Evolutionary conservation across 2,888 invertebrate species (phyloP), one percentile per base, ranked within the genome.

Genomic region (Torymus aiolomorphi): DNA sequence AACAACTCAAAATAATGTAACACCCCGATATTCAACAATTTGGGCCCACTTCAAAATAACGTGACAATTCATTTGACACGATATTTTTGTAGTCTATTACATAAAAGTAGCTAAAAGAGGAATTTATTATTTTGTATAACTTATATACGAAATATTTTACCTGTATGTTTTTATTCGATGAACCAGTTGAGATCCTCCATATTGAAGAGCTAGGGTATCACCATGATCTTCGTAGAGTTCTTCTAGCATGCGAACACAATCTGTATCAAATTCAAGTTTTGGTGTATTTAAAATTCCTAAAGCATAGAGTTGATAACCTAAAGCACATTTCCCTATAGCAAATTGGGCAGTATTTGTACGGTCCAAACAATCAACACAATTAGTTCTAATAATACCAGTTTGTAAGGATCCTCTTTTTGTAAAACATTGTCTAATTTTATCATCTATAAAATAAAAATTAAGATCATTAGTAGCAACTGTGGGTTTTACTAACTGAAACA

Each of bases 311-410:
- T 99, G 95, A 88, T 95, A 94, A 0, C 94, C 96, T 49, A 97
- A 91, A 3, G 96, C 97, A 91, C 95, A 96, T 91, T 96, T 97
- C 20, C 97, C 98, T 81, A 99, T 95, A 10, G 98, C 98, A 92
- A 99, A 99, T 91, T 99, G 99, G 0, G 99, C 99, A 0, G 99
- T 99, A 90, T 99, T 99, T 0, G 99, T 99, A 79, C 99, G 93
- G 92, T 99, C 99, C 80, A 99, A 93, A 89, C 99, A 99, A 91
- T 99, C 99, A 0, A 99, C 99, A 89, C 99, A 99, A 92, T 99
- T 99, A 5, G 98, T 98, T 73, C 99, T 92, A 67, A 95, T 95
- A n/a, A 96, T 93, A 0, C 96, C 96, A 0, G 95, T 95, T 91
- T 97, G 96, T 72, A 95, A 91, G 11, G 86, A 87, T 5, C 87